Evolutionary conservation across 2,113 vertebrate genomes (phyloP).

Genomic region (Illadopsis cleaveri): DNA sequence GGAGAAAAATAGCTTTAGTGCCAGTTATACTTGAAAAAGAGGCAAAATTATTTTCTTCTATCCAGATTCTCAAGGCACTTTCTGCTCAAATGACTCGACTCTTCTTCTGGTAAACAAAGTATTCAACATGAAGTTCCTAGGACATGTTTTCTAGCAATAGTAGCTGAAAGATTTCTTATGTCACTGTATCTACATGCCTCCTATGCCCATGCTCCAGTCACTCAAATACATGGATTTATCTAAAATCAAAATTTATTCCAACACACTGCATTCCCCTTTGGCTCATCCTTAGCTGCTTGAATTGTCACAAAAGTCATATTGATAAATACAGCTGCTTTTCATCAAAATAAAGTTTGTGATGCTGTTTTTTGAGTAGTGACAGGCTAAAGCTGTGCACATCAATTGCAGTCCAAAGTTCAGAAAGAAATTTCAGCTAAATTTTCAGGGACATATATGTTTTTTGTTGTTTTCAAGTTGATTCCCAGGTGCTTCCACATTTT

Average conservation of each 20-base stretch:
- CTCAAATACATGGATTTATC: conserved; percentile 23
- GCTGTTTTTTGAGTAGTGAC: neutral
- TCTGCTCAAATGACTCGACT: neutral
- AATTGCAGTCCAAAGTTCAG: neutral
- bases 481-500: neutral
- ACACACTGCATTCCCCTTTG: conserved; percentile 11
- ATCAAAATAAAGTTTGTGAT: neutral
- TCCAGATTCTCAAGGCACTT: neutral
- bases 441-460: neutral
- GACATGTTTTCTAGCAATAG: neutral
- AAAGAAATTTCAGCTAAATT: neutral
- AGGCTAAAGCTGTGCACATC: neutral
- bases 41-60: conserved; percentile 20
- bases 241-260: conserved; percentile 49
- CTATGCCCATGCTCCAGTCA: neutral
- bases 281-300: conserved; percentile 29
- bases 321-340: conserved; percentile 10
- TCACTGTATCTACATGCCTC: neutral
- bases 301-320: conserved; percentile 8
- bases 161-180: neutral
- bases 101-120: conserved; percentile 1
- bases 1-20: neutral
- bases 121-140: conserved; percentile 14
- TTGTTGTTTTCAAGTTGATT: neutral
- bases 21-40: neutral